Percentiles rank a stretch among this genome's conserved stretches.
Conservation (phyloP, 2,888 invertebrate genomes). For the Cephus rjabovi region DNA sequence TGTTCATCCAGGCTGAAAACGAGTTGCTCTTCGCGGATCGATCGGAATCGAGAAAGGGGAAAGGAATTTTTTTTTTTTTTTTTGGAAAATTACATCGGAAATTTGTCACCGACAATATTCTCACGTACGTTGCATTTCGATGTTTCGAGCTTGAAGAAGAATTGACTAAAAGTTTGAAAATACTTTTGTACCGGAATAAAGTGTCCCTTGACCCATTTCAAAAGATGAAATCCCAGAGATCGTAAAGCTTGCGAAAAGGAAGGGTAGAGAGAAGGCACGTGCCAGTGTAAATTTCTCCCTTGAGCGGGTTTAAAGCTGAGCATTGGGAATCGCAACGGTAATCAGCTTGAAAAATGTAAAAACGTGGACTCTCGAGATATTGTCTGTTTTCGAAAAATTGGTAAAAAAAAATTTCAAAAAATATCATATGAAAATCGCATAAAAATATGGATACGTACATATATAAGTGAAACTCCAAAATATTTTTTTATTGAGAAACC, state of each 20-base stretch:
- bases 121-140: too few relatives aligned
- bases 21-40: not conserved
- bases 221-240: not conserved
- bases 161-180: not conserved
- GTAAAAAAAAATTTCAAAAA: not conserved
- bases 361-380: not conserved
- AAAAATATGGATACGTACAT: too few relatives aligned
- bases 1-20: not conserved
- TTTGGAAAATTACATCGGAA: too few relatives aligned
- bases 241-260: not conserved
- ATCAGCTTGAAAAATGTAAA: not conserved
- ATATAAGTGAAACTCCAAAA: not conserved
- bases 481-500: not conserved
- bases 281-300: not conserved
- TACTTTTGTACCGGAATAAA: not conserved
- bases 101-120: too few relatives aligned
- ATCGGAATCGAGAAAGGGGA: not conserved
- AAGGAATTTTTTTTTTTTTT: too few relatives aligned
- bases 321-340: not conserved
- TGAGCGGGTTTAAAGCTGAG: not conserved
- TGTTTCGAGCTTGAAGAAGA: too few relatives aligned
- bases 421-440: too few relatives aligned
- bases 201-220: not conserved
- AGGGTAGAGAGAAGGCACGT: not conserved
- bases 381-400: not conserved